Evolutionary conservation across 2,888 invertebrate species (phyloP).

Genomic region (Monopis laevigella): DNA sequence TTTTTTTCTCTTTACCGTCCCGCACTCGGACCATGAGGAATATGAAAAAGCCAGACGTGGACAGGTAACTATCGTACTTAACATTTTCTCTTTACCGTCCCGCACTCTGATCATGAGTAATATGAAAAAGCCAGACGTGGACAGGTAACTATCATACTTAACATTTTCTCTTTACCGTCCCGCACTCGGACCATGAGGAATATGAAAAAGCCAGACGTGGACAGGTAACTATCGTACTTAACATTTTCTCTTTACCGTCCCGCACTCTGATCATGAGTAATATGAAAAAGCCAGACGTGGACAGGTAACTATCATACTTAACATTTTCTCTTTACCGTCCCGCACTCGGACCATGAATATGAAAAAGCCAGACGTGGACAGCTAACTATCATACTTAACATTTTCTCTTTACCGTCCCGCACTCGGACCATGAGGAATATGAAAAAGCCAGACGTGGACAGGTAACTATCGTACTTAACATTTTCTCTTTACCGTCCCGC

Average conservation of each 20-base stretch:
- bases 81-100: no score
- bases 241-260: no score
- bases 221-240: constrained; percentile 41
- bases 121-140: no score
- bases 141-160: no score
- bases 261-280: no score
- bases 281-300: no score
- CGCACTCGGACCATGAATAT: constrained; percentile 72
- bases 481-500: constrained; percentile 83
- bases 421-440: no score
- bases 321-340: constrained; percentile 83
- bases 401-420: no score
- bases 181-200: constrained; percentile 74
- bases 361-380: constrained; percentile 50
- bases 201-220: constrained; percentile 48
- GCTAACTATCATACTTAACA: constrained; percentile 34
- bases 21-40: constrained; percentile 74
- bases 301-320: no score
- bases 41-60: constrained; percentile 48
- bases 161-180: constrained; percentile 83
- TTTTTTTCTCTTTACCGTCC: constrained; percentile 83
- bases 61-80: constrained; percentile 41
- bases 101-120: no score
- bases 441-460: no score
- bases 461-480: no score